A percentile compares a stretch with the other conserved stretches of the same genome.
Conservation (phyloP, 2,113 vertebrate genomes). For the Harpagus bidentatus region DNA sequence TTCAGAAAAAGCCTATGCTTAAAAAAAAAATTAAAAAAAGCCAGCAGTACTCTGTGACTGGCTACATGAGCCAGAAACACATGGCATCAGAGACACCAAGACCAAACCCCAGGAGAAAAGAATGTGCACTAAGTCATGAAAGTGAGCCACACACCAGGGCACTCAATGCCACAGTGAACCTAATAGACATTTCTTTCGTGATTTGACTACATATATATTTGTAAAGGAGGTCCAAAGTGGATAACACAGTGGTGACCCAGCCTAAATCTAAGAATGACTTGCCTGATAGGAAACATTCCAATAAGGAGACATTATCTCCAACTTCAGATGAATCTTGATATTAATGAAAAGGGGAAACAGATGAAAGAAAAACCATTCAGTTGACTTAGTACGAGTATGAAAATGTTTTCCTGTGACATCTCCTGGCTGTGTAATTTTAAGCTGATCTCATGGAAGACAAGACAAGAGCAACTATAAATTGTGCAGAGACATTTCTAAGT, state of each 20-base stretch:
- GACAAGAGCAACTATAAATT: not conserved
- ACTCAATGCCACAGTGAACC: not conserved
- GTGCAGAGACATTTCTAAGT: not conserved
- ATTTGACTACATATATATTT: not conserved
- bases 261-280: not conserved
- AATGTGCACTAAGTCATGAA: not conserved
- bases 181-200: not conserved
- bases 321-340: conserved; percentile 16
- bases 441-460: not conserved
- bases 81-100: not conserved
- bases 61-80: not conserved
- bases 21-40: not conserved
- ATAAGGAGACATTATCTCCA: conserved; percentile 24
- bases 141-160: not conserved
- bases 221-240: not conserved
- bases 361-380: not conserved
- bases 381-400: not conserved
- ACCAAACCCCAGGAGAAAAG: not conserved
- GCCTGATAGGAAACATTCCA: conserved; percentile 48
- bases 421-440: not conserved
- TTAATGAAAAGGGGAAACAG: not conserved
- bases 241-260: not conserved
- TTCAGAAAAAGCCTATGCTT: not conserved
- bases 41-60: not conserved
- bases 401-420: not conserved